Evolutionary conservation across 1,140 invertebrate species (phyloP), one percentile per base, ranked within the genome.

Genomic region (Drosophila prosaltans): DNA sequence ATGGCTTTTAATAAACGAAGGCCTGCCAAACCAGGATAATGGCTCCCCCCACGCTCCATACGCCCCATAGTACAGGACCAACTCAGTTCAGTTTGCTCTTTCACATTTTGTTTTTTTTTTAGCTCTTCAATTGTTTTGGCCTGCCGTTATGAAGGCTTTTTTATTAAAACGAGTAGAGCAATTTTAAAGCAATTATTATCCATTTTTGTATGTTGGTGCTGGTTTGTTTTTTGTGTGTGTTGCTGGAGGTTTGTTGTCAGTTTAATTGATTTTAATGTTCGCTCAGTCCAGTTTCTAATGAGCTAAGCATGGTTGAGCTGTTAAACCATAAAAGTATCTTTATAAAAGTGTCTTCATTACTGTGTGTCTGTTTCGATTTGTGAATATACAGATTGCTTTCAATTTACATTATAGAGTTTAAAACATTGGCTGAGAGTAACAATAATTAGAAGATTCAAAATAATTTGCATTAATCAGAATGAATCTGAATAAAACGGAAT

Each of bases 131-230:
- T 36, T 58, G 16, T 59, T 59, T 59, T 59, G 30, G 16, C 8
- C 36, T 59, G 36, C 58, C 26, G 24, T 58, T 66, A 39, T 36
- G 45, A 51, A 51, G 24, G 21, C 57, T 58, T 69, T 65, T 80
- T 77, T 69, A 72, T 82, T 82, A 82, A 82, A 75, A 69, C 61
- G 80, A 82, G 71, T 82, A 68, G 80, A 62, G 80, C 74, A 66
- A 75, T 82, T 82, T 82, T 78, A 67, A 81, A 82, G 68, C 80
- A 82, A 82, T 82, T 82, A 82, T 75, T 64, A 51, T 51, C 32
- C 32, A 36, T 36, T 36, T 30, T 4, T 58, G 51, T 62, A 39
- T 60, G 16, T 65, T 54, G 28, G 40, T 41, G 11, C 36, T 48
- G 60, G 2, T 32, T 30, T 51, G 48, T 57, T 48, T 76, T 69